phyloP scores from a whole-genome alignment of 1,140 invertebrate genomes.

The Lepidurus packardi region DNA sequence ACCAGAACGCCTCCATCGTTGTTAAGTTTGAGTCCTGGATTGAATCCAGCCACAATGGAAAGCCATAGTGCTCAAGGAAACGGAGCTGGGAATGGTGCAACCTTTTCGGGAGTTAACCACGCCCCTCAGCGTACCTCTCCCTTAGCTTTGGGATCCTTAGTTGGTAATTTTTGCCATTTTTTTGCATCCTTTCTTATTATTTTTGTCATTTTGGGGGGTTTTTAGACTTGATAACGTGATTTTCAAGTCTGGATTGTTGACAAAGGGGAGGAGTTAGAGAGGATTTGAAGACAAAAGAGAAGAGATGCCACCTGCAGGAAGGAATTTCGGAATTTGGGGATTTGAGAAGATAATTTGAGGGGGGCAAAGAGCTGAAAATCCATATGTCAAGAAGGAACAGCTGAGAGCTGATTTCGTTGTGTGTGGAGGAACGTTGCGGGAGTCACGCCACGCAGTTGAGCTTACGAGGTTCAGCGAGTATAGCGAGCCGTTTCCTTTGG shows the following conservation, averaged over 20 bases:
- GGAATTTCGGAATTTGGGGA: not conserved
- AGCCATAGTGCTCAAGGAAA: conserved; percentile 9
- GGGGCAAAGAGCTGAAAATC: too few species aligned
- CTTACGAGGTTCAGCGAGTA: not conserved
- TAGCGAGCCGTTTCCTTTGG: not conserved
- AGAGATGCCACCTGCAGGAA: not conserved
- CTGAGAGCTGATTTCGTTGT: too few species aligned
- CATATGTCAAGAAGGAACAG: too few species aligned
- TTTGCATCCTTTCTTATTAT: not conserved
- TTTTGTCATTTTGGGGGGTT: not conserved
- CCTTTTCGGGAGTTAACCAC: not conserved
- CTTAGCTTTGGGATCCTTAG: conserved; percentile 5
- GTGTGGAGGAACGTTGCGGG: not conserved
- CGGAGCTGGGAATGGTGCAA: not conserved
- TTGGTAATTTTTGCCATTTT: not conserved
- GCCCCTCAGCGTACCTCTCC: not conserved
- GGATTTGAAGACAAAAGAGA: not conserved
- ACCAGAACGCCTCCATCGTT: conserved; percentile 9
- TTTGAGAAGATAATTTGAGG: too few species aligned
- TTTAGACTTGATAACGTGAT: not conserved
- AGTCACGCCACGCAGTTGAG: conserved; percentile 17
- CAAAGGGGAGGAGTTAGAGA: not conserved
- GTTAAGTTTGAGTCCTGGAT: conserved; percentile 15
- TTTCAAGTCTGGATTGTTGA: not conserved
- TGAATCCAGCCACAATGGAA: conserved; percentile 7